Evolutionary conservation across 1,140 invertebrate species (phyloP).

Genomic region (Hermetia illucens): DNA sequence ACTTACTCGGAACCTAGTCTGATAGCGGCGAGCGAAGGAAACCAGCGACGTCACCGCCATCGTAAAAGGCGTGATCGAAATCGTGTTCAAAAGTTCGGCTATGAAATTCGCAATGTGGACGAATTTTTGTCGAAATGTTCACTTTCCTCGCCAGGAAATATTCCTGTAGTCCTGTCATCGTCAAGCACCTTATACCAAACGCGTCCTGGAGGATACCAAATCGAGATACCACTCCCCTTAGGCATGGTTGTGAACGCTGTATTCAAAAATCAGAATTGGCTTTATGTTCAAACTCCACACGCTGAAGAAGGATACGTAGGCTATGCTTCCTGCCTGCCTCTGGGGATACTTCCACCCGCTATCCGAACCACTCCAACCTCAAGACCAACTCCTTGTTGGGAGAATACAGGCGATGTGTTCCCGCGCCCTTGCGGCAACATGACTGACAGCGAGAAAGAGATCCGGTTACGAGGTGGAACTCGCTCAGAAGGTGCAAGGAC

Average conservation of each 20-base stretch:
- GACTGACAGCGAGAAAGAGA: conserved; percentile 55
- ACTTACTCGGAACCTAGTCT: conserved; percentile 26
- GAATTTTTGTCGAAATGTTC: conserved; percentile 48
- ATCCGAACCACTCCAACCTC: conserved; percentile 4
- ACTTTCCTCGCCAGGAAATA: conserved; percentile 49
- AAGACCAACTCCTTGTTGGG: conserved; percentile 51
- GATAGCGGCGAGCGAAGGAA: conserved; percentile 22
- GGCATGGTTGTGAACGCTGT: conserved; percentile 74
- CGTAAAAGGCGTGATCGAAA: conserved; percentile 35
- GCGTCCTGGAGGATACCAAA: conserved; percentile 46
- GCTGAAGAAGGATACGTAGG: conserved; percentile 63
- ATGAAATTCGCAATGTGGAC: conserved; percentile 59
- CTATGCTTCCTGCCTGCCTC: conserved; percentile 55
- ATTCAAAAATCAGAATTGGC: conserved; percentile 68
- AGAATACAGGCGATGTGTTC: conserved; percentile 62
- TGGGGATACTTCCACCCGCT: conserved; percentile 46
- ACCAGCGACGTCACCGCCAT: conserved; percentile 29
- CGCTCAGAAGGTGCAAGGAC: conserved; percentile 38
- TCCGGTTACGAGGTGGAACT: conserved; percentile 35
- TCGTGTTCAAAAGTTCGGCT: conserved; percentile 45
- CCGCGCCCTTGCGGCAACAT: conserved; percentile 55
- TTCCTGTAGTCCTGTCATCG: conserved; percentile 62
- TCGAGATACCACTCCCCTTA: conserved; percentile 53
- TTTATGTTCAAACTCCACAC: conserved; percentile 69
- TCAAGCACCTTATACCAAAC: conserved; percentile 62